Base-by-base conservation (phyloP, 2,888 invertebrate genomes). In the Pegoplata infirma region DNA sequence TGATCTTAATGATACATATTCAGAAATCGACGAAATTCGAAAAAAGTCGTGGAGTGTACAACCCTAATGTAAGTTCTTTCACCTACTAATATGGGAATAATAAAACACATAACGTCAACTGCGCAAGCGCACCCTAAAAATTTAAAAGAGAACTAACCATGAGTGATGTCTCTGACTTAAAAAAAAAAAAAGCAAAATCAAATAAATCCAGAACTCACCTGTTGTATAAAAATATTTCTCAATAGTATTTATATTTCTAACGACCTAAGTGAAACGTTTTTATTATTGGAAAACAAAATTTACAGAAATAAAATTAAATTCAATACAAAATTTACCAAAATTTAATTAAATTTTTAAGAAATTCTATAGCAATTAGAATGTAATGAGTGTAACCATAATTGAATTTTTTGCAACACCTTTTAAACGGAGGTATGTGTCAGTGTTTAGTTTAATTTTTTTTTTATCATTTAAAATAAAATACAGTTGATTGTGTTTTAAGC, bases 301-400 rank as follows among this genome's bases (percentile, higher is more conserved):
- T n/a, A n/a, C n/a, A n/a, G n/a, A n/a, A 40, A 36, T 10, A 56
- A 32, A 32, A 32, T 10, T n/a, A n/a, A n/a, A n/a, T n/a, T n/a
- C n/a, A n/a, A 23, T 5, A 23, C 23, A 23, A 4, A 10, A 10
- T 32, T 7, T 32, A 10, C 2, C 8, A 32, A 32, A 32, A 25
- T 25, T 25, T 25, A n/a, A 49, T 5, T 5, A 14, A 23, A 17
- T 51, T 23, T n/a, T n/a, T n/a, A n/a, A n/a, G n/a, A n/a, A n/a
- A n/a, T n/a, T n/a, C n/a, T n/a, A n/a, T n/a, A 51, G 1, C 5
- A 58, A 49, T 49, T 36, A 28, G 25, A 53, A 51, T 58, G 56
- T 21, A 63, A 77, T 77, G 76, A 71, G 59, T 69, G 59, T 66
- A 21, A 59, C 73, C 49, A 58, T 47, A 40, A 76, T 68, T 44